phyloP scores from a whole-genome alignment of 2,888 invertebrate genomes.

The Oscheius sp. region DNA sequence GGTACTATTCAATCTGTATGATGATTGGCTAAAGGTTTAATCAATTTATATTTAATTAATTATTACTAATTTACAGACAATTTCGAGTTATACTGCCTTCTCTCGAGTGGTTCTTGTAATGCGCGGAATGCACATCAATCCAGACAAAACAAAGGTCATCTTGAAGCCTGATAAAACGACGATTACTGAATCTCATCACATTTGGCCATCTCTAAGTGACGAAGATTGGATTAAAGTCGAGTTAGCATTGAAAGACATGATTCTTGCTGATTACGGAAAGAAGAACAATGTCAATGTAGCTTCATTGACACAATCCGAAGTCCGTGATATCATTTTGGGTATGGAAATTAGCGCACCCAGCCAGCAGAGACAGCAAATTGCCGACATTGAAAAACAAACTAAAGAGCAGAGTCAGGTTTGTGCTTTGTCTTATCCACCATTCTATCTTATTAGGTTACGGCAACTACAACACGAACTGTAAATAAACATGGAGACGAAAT shows the following conservation, averaged over 20 bases:
- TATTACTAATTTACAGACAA: constrained; percentile 75
- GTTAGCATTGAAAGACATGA: constrained; percentile 95
- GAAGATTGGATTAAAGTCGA: constrained; percentile 99
- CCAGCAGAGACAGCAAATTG: constrained; percentile 97
- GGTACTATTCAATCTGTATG: constrained; percentile 98
- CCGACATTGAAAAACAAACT: constrained; percentile 99
- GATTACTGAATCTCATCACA: constrained; percentile 97
- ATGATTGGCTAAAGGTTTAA: constrained; percentile 92
- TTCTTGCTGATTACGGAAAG: constrained; percentile 98
- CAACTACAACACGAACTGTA: constrained; percentile 96
- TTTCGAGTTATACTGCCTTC: constrained; percentile 98
- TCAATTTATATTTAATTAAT: background rate
- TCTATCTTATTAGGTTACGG: constrained; percentile 82
- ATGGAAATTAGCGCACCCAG: constrained; percentile 99
- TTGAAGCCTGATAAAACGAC: constrained; percentile 98
- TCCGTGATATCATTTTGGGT: constrained; percentile 96
- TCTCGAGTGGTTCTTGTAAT: constrained; percentile 94
- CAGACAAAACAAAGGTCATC: constrained; percentile 96
- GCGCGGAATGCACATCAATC: constrained; percentile 96
- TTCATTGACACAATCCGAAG: constrained; percentile 95
- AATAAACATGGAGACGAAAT: constrained; percentile 99
- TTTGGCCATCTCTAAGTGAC: constrained; percentile 96
- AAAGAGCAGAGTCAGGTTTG: constrained; percentile 82
- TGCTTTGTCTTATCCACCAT: background rate
- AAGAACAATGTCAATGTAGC: constrained; percentile 99